phyloP scores from a whole-genome alignment of 2,888 invertebrate genomes.

The Blera fallax region DNA sequence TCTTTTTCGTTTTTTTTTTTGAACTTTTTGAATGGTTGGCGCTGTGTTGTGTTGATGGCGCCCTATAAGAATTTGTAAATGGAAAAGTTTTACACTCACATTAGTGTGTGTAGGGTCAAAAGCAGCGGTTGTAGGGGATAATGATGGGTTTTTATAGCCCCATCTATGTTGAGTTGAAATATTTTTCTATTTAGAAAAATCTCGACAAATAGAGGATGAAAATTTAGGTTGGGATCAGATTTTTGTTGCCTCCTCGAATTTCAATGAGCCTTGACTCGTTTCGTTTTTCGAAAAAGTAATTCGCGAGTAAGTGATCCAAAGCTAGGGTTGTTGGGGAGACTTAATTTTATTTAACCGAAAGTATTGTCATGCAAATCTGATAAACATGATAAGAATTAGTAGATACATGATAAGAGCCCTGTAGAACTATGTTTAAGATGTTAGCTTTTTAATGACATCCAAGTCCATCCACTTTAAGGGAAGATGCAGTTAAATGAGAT shows the following conservation, averaged over 20 bases:
- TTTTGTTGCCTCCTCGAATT: not conserved
- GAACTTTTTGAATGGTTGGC: constrained; percentile 12
- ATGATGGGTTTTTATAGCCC: not conserved
- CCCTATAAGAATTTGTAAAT: constrained; percentile 30
- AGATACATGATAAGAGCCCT: too few relatives aligned
- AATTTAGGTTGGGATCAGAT: not conserved
- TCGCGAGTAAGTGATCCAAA: not conserved
- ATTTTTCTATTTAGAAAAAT: not conserved
- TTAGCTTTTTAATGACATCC: too few relatives aligned
- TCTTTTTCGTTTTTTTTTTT: not conserved
- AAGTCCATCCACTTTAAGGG: too few relatives aligned
- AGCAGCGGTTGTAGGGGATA: constrained; percentile 11
- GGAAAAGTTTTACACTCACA: constrained; percentile 40
- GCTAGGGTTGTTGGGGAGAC: too few relatives aligned
- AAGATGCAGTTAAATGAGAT: too few relatives aligned
- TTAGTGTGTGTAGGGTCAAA: not conserved
- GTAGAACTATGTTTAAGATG: too few relatives aligned
- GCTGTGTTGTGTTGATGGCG: not conserved
- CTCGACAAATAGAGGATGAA: not conserved
- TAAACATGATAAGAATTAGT: too few relatives aligned
- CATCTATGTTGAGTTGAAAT: not conserved
- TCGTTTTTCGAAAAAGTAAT: not conserved
- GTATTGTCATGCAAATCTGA: too few relatives aligned
- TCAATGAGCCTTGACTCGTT: constrained; percentile 1
- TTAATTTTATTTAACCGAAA: too few relatives aligned